Percentiles rank a stretch among this genome's conserved stretches.
Evolutionary conservation across 2,113 vertebrate species (phyloP).

Genomic region (Sylvilagus bachmani): DNA sequence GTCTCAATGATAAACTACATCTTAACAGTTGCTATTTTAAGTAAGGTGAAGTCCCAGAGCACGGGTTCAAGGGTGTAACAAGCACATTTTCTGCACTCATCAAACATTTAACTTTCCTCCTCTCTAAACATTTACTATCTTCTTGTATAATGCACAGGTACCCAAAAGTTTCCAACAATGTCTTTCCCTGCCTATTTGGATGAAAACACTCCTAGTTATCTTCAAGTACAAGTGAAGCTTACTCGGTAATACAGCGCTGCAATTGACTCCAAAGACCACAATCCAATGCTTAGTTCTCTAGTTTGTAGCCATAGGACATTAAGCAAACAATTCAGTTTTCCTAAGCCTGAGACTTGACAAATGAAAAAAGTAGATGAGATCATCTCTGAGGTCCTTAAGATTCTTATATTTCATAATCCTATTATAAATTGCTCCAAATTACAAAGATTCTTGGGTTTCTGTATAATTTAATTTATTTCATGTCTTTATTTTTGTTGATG

Average conservation of each 20-base stretch:
- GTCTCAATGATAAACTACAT: not conserved
- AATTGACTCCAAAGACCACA: not conserved
- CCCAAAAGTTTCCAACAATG: not conserved
- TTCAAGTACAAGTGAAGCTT: not conserved
- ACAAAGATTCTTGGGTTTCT: not conserved
- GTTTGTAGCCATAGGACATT: not conserved
- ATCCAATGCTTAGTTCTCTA: not conserved
- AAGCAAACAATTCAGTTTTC: constrained; percentile 10
- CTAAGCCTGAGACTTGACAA: constrained; percentile 11
- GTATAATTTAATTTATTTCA: constrained; percentile 17
- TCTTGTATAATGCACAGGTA: not conserved
- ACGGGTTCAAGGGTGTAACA: not conserved
- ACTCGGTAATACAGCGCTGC: not conserved
- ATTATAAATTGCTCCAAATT: constrained; percentile 19
- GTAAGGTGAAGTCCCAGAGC: not conserved
- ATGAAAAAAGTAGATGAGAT: constrained; percentile 35
- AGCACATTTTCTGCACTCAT: not conserved
- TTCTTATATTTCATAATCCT: constrained; percentile 44
- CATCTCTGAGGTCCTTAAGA: not conserved
- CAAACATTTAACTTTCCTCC: not conserved
- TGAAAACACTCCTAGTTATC: not conserved
- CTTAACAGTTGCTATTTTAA: not conserved
- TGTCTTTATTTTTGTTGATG: constrained; percentile 32
- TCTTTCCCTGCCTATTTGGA: not conserved
- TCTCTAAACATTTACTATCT: not conserved